These are phyloP conservation scores for Ceratotherium simum DNA, from an alignment of 2,113 vertebrate genomes.

Conservation along the genomic window DNA sequence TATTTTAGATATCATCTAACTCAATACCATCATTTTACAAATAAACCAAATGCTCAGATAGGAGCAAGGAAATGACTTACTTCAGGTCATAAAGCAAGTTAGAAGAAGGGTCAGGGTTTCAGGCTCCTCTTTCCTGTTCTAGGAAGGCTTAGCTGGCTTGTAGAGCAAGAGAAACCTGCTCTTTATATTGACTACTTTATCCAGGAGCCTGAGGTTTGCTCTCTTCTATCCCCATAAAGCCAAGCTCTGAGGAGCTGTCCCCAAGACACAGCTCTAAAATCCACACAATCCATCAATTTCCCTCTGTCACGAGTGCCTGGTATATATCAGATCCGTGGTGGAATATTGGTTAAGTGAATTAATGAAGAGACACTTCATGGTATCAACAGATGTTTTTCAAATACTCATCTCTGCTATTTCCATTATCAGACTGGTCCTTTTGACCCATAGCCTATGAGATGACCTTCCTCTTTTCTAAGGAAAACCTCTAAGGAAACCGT, in stretches of 20 bases:
- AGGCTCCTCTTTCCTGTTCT: background rate
- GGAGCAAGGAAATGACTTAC: background rate
- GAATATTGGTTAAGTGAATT: background rate
- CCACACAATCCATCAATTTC: background rate
- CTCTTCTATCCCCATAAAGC: background rate
- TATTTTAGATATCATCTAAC: background rate
- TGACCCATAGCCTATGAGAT: background rate
- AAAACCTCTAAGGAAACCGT: too few species aligned
- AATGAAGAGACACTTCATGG: background rate
- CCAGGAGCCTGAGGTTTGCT: background rate
- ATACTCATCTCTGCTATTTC: background rate
- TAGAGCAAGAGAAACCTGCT: background rate
- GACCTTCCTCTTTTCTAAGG: background rate
- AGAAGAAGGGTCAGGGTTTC: background rate
- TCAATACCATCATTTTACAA: background rate
- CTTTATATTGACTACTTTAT: background rate
- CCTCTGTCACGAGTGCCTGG: background rate
- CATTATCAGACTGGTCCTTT: background rate
- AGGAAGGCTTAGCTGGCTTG: background rate
- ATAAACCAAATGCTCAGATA: background rate
- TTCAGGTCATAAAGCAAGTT: background rate
- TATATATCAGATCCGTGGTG: rapidly evolving
- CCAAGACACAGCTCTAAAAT: background rate
- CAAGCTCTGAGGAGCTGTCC: background rate
- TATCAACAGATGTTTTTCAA: background rate